Conservation (phyloP, 2,888 invertebrate genomes). For the Synanthedon myopaeformis region DNA sequence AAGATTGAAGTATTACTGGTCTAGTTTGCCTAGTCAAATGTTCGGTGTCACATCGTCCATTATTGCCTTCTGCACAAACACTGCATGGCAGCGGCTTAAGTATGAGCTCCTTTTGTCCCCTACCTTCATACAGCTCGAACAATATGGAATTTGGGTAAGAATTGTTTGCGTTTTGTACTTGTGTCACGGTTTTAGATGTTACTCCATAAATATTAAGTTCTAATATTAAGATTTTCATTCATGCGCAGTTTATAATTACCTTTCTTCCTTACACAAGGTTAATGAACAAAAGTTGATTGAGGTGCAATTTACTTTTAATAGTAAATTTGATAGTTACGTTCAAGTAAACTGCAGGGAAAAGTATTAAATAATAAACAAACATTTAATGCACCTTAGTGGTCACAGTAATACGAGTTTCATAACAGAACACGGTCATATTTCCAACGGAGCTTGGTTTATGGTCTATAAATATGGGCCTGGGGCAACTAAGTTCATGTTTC, state of each 20-base stretch:
- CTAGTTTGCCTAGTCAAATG: conserved; percentile 59
- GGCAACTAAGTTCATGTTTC: background rate
- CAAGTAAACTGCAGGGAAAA: background rate
- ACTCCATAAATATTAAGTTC: too few relatives aligned
- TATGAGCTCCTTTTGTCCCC: conserved; percentile 25
- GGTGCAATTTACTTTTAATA: too few relatives aligned
- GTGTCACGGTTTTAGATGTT: background rate
- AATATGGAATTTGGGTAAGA: background rate
- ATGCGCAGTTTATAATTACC: too few relatives aligned
- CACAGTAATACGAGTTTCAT: background rate
- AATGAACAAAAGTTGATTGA: too few relatives aligned
- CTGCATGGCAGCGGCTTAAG: conserved; percentile 34
- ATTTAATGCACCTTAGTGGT: background rate
- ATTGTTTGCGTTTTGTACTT: background rate
- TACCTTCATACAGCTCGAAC: background rate
- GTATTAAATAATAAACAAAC: background rate
- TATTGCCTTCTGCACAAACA: conserved; percentile 64
- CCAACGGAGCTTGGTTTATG: conserved; percentile 4
- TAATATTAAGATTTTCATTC: too few relatives aligned
- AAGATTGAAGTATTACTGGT: background rate
- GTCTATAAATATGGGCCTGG: conserved; percentile 7
- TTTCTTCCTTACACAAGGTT: too few relatives aligned
- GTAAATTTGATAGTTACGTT: background rate
- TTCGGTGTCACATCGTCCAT: conserved; percentile 45
- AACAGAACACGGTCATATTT: background rate